A percentile compares a stretch with the other conserved stretches of the same genome.
phyloP scores from a whole-genome alignment of 2,888 invertebrate species.

The Campaea margaritaria region DNA sequence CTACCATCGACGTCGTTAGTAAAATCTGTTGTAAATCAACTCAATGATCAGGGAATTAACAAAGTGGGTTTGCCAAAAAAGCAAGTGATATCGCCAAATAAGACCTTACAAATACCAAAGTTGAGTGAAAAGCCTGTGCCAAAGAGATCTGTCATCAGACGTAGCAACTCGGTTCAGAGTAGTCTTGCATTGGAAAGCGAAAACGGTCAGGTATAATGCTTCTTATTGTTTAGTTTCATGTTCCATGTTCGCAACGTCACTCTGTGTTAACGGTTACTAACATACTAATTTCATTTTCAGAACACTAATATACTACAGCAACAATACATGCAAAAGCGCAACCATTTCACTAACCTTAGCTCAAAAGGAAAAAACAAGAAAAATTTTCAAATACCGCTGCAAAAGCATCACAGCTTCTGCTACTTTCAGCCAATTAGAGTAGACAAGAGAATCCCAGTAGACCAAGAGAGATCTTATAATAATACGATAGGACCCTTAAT shows the following conservation, averaged over 20 bases:
- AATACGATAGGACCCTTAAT: conserved; percentile 80
- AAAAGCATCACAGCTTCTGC: conserved; percentile 88
- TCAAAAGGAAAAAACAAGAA: conserved; percentile 85
- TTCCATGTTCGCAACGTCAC: conserved; percentile 30
- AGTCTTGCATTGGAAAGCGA: conserved; percentile 64
- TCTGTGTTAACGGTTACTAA: conserved; percentile 53
- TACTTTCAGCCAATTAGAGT: conserved; percentile 88
- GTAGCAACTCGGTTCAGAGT: conserved; percentile 79
- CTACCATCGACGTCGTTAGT: conserved; percentile 78
- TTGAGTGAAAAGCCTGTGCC: conserved; percentile 79
- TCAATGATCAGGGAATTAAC: conserved; percentile 74
- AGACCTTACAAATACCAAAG: conserved; percentile 82
- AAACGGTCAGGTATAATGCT: conserved; percentile 78
- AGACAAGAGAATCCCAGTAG: conserved; percentile 83
- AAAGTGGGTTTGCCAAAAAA: conserved; percentile 74
- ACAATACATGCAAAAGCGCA: conserved; percentile 85
- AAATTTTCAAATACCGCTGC: conserved; percentile 87
- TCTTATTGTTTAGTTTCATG: conserved; percentile 54
- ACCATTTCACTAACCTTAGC: conserved; percentile 82
- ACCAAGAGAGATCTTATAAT: conserved; percentile 76
- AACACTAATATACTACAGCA: conserved; percentile 85
- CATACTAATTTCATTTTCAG: conserved; percentile 82
- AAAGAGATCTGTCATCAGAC: conserved; percentile 73
- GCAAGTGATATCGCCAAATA: conserved; percentile 77
- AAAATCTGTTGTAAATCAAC: conserved; percentile 72